Conservation (phyloP, 2,888 invertebrate genomes). For the Rhaphigaster nebulosa region DNA sequence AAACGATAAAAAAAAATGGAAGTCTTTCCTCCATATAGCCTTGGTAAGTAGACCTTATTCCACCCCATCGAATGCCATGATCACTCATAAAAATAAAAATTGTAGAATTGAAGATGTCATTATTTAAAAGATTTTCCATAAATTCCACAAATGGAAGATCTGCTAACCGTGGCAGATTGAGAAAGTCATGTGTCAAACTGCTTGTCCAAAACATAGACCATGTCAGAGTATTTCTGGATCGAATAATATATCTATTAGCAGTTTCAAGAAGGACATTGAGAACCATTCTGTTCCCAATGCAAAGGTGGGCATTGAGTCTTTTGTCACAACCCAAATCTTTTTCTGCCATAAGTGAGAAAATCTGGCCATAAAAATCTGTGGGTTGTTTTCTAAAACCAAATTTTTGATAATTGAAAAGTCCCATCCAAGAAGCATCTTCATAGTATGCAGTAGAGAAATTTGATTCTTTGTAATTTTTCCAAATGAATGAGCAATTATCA, state of each 20-base stretch:
- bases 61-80: constrained; percentile 91
- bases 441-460: constrained; percentile 85
- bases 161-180: constrained; percentile 83
- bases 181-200: constrained; percentile 86
- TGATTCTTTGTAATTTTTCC: constrained; percentile 81
- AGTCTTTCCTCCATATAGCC: constrained; percentile 89
- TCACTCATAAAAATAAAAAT: constrained; percentile 84
- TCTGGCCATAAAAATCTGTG: constrained; percentile 87
- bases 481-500: constrained; percentile 86
- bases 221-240: constrained; percentile 74
- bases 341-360: constrained; percentile 80
- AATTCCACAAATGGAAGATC: constrained; percentile 77
- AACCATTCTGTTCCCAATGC: constrained; percentile 79
- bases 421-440: constrained; percentile 85
- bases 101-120: constrained; percentile 76
- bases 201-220: constrained; percentile 90
- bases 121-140: constrained; percentile 72
- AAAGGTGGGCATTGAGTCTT: constrained; percentile 77
- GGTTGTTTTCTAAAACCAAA: constrained; percentile 84
- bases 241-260: constrained; percentile 75
- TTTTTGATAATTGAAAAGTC: constrained; percentile 85
- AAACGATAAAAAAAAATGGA: constrained; percentile 79
- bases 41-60: constrained; percentile 85
- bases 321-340: constrained; percentile 76
- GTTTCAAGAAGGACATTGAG: constrained; percentile 82